Evolutionary conservation across 2,888 invertebrate species (phyloP), one percentile per base, ranked within the genome.

Genomic region (Chrysolina americana): DNA sequence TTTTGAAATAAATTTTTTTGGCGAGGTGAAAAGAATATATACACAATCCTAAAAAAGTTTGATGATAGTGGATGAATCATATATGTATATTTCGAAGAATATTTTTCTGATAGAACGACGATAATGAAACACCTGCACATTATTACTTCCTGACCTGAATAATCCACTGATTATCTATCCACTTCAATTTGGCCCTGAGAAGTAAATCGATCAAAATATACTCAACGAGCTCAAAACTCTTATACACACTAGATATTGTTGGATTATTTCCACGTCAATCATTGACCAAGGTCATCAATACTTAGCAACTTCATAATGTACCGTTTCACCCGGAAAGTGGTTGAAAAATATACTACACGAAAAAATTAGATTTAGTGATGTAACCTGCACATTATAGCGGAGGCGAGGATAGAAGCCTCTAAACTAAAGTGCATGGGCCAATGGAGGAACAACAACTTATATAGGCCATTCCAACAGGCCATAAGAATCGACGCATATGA

Each of bases 261-360:
- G n/a, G 15, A 59, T 59, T 59, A 59, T 59, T 59, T 28, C 11
- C 59, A 36, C n/a, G 59, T 59, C 59, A 59, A 59, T 59, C 59
- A 59, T n/a, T 59, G 59, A 28, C 10, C 17, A 59, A 36, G 36
- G 36, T 59, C 36, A 28, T 59, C 9, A 28, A 17, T 23, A 36
- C n/a, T 59, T 10, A 59, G 1, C 8, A n/a, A 36, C 36, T 23
- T 15, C 36, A 15, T 28, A 59, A 59, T 59, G n/a, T 36, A 21
- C 23, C 56, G 19, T 21, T 56, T 23, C 13, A 15, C 6, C 50
- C 6, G 56, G 13, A 21, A 11, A 21, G 23, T 19, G 23, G 11
- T 17, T 50, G 19, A 9, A 2, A 50, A 17, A 50, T 17, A 50
- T 9, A 50, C 50, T 19, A 50, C 50, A 8, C 10, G 19, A 50